A percentile compares a stretch with the other conserved stretches of the same genome.
phyloP scores from a whole-genome alignment of 2,888 invertebrate species.

The Perizoma affinitatum region DNA sequence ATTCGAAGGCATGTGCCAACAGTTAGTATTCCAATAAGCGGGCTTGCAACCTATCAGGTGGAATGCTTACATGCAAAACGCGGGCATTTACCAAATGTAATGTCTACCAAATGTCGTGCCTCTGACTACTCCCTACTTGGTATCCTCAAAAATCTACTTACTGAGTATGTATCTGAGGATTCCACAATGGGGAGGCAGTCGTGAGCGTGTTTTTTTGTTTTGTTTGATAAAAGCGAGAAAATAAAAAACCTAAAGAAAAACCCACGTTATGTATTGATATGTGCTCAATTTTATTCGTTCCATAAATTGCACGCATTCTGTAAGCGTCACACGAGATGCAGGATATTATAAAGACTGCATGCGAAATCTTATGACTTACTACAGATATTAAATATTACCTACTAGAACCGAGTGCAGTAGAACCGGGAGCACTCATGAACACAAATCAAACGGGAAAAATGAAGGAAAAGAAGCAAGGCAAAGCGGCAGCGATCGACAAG shows the following conservation, averaged over 20 bases:
- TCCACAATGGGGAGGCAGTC: too few relatives aligned
- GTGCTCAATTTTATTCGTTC: constrained; percentile 37
- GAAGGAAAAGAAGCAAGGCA: constrained; percentile 66
- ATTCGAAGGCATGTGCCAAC: too few relatives aligned
- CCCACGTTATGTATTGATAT: constrained; percentile 14
- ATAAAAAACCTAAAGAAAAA: constrained; percentile 8
- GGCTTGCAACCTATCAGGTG: too few relatives aligned
- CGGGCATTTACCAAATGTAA: too few relatives aligned
- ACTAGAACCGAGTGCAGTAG: constrained; percentile 62
- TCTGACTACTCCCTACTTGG: too few relatives aligned
- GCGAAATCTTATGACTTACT: constrained; percentile 71
- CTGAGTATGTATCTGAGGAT: too few relatives aligned
- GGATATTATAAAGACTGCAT: constrained; percentile 64
- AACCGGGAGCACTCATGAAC: constrained; percentile 61
- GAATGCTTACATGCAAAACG: too few relatives aligned
- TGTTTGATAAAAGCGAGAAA: too few relatives aligned
- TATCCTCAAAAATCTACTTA: too few relatives aligned
- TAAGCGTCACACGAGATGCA: constrained; percentile 48
- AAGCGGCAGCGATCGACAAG: constrained; percentile 70
- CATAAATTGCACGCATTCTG: constrained; percentile 49
- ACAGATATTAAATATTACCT: constrained; percentile 75
- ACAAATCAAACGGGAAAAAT: constrained; percentile 72
- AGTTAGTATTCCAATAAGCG: too few relatives aligned
- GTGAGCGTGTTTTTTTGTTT: too few relatives aligned
- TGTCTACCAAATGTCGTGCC: too few relatives aligned